phyloP scores from a whole-genome alignment of 2,113 vertebrate species.

The Corydoras sp. region DNA sequence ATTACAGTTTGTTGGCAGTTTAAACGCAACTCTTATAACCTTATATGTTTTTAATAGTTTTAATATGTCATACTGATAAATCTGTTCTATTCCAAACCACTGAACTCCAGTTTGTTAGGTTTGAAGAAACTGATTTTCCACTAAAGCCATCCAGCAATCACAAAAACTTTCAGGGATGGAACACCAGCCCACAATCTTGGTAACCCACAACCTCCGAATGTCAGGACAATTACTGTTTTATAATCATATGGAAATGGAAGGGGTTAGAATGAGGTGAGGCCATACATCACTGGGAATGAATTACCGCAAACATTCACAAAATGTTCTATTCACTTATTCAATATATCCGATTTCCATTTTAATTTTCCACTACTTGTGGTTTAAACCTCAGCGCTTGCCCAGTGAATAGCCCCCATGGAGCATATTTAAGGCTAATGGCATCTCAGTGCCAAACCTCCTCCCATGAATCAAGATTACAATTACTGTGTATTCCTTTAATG shows the following conservation, averaged over 20 bases:
- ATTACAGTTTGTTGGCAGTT: too few relatives aligned
- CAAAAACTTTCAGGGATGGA: conserved; percentile 25
- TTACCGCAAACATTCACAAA: conserved; percentile 36
- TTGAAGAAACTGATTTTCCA: conserved; percentile 41
- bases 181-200: conserved; percentile 29
- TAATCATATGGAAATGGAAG: conserved; percentile 35
- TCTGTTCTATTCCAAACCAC: conserved; percentile 34
- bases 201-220: conserved; percentile 42
- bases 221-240: conserved; percentile 40
- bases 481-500: conserved; percentile 21
- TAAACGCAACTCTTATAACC: too few relatives aligned
- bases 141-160: conserved; percentile 37
- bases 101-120: conserved; percentile 24
- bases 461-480: conserved; percentile 31
- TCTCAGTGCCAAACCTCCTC: conserved; percentile 20
- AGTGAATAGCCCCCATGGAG: conserved; percentile 16
- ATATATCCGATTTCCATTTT: conserved; percentile 35
- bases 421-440: conserved; percentile 36
- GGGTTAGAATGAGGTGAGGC: conserved; percentile 30
- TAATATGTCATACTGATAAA: conserved; percentile 28
- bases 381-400: conserved; percentile 19
- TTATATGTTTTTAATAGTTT: conserved; percentile 19
- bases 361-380: conserved; percentile 26
- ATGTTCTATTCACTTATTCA: conserved; percentile 32
- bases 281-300: conserved; percentile 34